A percentile compares a stretch with the other conserved stretches of the same genome.
phyloP scores from a whole-genome alignment of 2,888 invertebrate species.

The Epinotia ramella region DNA sequence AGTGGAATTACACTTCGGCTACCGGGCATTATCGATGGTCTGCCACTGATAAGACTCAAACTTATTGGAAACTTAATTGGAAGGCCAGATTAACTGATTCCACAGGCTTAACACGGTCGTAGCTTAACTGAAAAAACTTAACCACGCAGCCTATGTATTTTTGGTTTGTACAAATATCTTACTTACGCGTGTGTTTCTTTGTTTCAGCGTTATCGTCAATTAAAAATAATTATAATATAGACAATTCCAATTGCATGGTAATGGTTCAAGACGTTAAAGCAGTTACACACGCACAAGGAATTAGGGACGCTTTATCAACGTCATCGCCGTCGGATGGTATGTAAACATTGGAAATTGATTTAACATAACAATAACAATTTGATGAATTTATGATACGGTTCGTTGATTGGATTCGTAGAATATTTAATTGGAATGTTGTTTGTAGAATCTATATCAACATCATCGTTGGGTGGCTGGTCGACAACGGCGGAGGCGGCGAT shows the following conservation, averaged over 20 bases:
- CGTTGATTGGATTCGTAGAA: background rate
- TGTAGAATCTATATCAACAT: constrained; percentile 88
- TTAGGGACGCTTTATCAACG: constrained; percentile 88
- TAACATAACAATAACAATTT: constrained; percentile 8
- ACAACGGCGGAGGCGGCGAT: constrained; percentile 83
- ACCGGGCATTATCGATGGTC: constrained; percentile 70
- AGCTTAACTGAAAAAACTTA: constrained; percentile 41
- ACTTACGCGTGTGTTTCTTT: constrained; percentile 54
- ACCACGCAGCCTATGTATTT: background rate
- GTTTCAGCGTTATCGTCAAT: constrained; percentile 95
- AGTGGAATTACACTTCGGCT: constrained; percentile 73
- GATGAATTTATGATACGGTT: background rate
- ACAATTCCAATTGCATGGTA: constrained; percentile 93
- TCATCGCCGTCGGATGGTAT: constrained; percentile 81
- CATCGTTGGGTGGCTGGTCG: constrained; percentile 79
- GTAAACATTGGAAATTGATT: constrained; percentile 46
- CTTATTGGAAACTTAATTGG: constrained; percentile 74
- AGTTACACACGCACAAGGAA: constrained; percentile 94
- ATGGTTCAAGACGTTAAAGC: constrained; percentile 95
- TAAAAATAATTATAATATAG: constrained; percentile 90
- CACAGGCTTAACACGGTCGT: constrained; percentile 53
- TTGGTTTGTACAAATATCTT: constrained; percentile 21
- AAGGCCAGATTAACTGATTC: constrained; percentile 64
- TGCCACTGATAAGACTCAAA: constrained; percentile 66
- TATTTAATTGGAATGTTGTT: constrained; percentile 45